Evolutionary conservation across 1,140 invertebrate species (phyloP).

Genomic region (Drosophila carrolli): DNA sequence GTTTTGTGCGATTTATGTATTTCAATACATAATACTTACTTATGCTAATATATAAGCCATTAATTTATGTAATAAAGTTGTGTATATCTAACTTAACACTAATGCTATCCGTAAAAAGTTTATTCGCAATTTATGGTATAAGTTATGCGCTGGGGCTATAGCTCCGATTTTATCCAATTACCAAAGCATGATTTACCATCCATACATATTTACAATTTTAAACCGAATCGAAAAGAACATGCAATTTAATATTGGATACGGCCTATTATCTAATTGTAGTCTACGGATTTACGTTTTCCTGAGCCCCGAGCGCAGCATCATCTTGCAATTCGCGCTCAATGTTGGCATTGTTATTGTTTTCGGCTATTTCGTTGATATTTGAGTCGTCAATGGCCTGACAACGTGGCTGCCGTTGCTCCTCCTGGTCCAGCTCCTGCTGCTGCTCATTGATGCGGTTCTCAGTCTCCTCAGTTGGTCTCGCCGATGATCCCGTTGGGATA

Average conservation of each 20-base stretch:
- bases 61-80: constrained; percentile 81
- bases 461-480: constrained; percentile 67
- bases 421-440: constrained; percentile 25
- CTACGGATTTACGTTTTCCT: constrained; percentile 53
- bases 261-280: constrained; percentile 3
- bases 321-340: constrained; percentile 81
- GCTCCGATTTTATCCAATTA: not conserved
- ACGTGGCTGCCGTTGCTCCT: constrained; percentile 44
- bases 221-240: not conserved
- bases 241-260: not conserved
- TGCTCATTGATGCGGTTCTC: constrained; percentile 79
- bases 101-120: constrained; percentile 16
- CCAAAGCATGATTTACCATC: not conserved
- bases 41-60: constrained; percentile 70
- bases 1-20: constrained; percentile 74
- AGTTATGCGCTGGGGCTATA: constrained; percentile 4
- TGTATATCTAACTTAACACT: constrained; percentile 67
- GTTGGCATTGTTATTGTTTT: constrained; percentile 83
- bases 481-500: constrained; percentile 2
- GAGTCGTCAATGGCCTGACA: constrained; percentile 52
- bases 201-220: constrained; percentile 24
- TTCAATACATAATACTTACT: constrained; percentile 67
- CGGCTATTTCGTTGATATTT: constrained; percentile 84
- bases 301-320: constrained; percentile 61
- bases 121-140: constrained; percentile 7